phyloP scores from a whole-genome alignment of 2,797 vertebrate genomes.

The Coreius guichenoti region DNA sequence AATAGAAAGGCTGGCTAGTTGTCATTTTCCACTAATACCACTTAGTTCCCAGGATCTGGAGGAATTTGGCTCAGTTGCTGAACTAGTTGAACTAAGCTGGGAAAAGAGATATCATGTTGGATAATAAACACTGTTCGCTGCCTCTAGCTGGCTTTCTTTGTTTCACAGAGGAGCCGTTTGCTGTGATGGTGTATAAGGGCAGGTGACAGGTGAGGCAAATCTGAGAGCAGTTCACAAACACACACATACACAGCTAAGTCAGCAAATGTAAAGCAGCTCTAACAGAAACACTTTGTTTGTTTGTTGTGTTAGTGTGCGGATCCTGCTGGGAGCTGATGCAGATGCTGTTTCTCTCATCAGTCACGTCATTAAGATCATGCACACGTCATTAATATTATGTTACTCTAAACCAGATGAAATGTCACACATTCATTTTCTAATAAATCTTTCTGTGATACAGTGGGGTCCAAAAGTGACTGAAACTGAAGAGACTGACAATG shows the following conservation, averaged over 20 bases:
- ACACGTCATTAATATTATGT: neutral
- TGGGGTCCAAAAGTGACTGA: neutral
- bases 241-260: constrained; percentile 32
- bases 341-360: neutral
- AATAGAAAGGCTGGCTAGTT: constrained; percentile 61
- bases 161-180: constrained; percentile 61
- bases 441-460: neutral
- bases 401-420: constrained; percentile 36
- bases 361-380: neutral
- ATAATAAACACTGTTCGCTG: constrained; percentile 68
- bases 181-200: constrained; percentile 65
- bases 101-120: constrained; percentile 65
- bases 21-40: constrained; percentile 62
- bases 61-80: constrained; percentile 66
- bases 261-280: constrained; percentile 44
- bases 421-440: constrained; percentile 49
- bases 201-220: constrained; percentile 71
- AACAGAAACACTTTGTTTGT: constrained; percentile 62
- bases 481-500: neutral
- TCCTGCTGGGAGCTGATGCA: constrained; percentile 19
- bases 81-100: constrained; percentile 53
- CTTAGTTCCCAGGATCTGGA: constrained; percentile 72
- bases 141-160: constrained; percentile 65
- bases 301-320: constrained; percentile 41
- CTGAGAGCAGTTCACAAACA: constrained; percentile 29